Percentiles rank a stretch among this genome's conserved stretches.
Evolutionary conservation across 2,888 invertebrate species (phyloP).

Genomic region (Dasypogon diadema): DNA sequence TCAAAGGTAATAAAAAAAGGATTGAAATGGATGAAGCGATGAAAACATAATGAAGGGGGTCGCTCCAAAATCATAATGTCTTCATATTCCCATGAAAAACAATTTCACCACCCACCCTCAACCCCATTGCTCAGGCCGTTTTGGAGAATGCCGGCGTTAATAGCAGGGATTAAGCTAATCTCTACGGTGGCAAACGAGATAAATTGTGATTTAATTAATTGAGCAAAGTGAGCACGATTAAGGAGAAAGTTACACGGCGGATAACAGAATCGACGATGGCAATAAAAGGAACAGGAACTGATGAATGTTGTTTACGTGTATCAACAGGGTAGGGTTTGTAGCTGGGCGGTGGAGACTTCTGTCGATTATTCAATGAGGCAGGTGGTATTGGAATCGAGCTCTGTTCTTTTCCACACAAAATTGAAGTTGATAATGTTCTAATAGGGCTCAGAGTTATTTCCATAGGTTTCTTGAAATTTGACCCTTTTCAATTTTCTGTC

Average conservation of each 20-base stretch:
- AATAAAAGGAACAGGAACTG: no score
- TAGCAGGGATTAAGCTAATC: constrained; percentile 17
- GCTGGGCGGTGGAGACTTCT: no score
- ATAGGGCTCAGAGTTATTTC: no score
- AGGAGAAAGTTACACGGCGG: not conserved
- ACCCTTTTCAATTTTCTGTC: no score
- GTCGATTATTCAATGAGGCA: no score
- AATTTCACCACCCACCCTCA: not conserved
- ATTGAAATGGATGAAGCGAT: not conserved
- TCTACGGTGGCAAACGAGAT: constrained; percentile 8
- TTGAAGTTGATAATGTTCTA: no score
- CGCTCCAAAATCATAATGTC: not conserved
- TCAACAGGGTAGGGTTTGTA: no score
- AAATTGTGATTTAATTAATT: constrained; percentile 29
- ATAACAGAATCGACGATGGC: not conserved
- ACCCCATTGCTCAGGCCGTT: no score
- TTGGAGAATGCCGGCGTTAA: not conserved
- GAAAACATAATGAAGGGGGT: not conserved
- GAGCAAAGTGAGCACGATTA: not conserved
- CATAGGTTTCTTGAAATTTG: no score
- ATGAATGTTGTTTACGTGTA: no score
- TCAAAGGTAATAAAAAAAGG: constrained; percentile 11
- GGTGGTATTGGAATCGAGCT: no score
- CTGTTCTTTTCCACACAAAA: no score
- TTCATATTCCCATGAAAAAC: not conserved